These are phyloP conservation scores for fruit fly (Drosophila melanogaster) DNA, from an alignment of 1,140 invertebrate genomes.

Conservation along the genomic window DNA sequence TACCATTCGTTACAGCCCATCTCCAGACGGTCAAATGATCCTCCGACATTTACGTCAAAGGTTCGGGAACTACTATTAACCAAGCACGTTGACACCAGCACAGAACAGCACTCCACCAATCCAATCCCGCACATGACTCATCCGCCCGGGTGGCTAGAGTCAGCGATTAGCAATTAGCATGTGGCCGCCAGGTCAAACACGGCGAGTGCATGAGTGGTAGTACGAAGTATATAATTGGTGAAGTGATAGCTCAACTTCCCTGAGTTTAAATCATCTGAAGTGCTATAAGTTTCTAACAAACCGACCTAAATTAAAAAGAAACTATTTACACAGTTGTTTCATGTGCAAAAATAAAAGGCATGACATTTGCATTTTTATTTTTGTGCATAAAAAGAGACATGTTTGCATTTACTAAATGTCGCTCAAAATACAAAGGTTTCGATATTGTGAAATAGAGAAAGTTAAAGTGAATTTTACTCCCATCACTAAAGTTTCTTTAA, in stretches of 20 bases:
- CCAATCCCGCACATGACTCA: conserved; percentile 25
- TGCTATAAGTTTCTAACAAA: neutral
- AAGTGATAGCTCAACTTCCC: neutral
- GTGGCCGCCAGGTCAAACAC: conserved; percentile 31
- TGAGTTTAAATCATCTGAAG: conserved; percentile 6
- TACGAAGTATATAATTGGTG: neutral
- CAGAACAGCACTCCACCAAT: neutral
- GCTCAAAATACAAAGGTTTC: neutral
- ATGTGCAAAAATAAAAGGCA: neutral
- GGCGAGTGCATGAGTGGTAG: conserved; percentile 12
- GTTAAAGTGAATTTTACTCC: no score
- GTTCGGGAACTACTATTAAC: conserved; percentile 15
- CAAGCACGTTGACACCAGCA: conserved; percentile 34
- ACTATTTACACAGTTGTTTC: conserved; percentile 6
- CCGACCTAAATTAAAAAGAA: neutral
- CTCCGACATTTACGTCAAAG: conserved; percentile 1
- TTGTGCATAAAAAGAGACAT: neutral
- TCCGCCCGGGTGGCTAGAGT: conserved; percentile 11
- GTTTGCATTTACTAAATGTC: neutral
- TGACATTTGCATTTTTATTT: neutral
- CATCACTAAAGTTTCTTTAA: neutral
- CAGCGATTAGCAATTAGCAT: conserved; percentile 38
- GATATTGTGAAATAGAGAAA: conserved; percentile 1
- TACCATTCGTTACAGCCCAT: neutral
- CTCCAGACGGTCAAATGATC: neutral